Evolutionary conservation across 2,797 vertebrate species (phyloP), one percentile per base, ranked within the genome.

Genomic region (Ciconia nigra): DNA sequence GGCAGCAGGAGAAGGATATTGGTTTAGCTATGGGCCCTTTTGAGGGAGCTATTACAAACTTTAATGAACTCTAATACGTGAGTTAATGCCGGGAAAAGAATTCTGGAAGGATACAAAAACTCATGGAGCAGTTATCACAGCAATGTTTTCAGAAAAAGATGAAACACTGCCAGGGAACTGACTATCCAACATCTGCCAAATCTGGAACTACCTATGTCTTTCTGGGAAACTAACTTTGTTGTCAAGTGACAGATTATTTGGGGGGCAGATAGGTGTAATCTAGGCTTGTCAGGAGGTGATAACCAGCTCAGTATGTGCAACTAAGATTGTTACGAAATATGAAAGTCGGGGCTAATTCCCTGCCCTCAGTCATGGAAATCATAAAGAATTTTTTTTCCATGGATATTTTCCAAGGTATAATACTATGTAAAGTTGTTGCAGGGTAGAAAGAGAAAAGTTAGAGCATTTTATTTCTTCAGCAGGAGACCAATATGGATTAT

Each of bases 231-330:
- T 29, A 47, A 41, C 2, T 3, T 37, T 46, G 5, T 10, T 54
- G 26, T 8, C 0, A 9, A 71, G 25, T 58, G 26, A 39, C 37
- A 78, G 8, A 42, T 39, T 35, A 24, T 79, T 25, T 35, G 10
- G 0, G 2, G 7, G 7, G 2, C 4, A 65, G 17, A 35, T 0
- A 5, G 16, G 9, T 70, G 5, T 73, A 35, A 74, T n/a, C 11
- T 24, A 70, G 4, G 2, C 13, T 77, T 5, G 1, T n/a, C 8
- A 69, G 33, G n/a, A 71, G 9, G 10, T 59, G 11, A 42, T n/a
- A 55, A 29, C 5, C 33, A 54, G 5, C 8, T 41, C 29, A 49
- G 9, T 6, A 18, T 10, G 42, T 9, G 7, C 8, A 90, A 29
- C 6, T 28, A 25, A 66, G 62, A 11, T 21, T 63, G 15, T 39